These are phyloP conservation scores for Nezara viridula DNA, from an alignment of 2,888 invertebrate genomes.

Conservation along the genomic window DNA sequence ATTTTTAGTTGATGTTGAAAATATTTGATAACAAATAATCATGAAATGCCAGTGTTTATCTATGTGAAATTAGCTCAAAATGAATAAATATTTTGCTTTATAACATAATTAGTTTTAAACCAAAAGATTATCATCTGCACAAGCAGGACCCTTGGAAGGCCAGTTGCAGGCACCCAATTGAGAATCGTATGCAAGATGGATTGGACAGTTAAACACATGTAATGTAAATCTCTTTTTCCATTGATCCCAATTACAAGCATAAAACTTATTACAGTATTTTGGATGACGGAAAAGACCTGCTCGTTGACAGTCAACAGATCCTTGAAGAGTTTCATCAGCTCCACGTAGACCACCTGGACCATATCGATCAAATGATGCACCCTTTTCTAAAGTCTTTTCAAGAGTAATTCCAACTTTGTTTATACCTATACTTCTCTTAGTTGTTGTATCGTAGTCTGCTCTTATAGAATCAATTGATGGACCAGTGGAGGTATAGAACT, in stretches of 20 bases:
- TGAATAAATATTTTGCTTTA: neutral
- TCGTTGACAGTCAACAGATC: constrained; percentile 71
- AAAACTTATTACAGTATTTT: constrained; percentile 85
- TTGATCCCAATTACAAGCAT: constrained; percentile 85
- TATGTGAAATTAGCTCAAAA: constrained; percentile 24
- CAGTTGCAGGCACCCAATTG: constrained; percentile 85
- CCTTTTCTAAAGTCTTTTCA: constrained; percentile 49
- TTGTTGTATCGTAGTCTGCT: constrained; percentile 60
- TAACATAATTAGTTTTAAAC: constrained; percentile 69
- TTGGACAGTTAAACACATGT: constrained; percentile 83
- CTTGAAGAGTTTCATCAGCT: constrained; percentile 74
- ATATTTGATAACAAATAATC: neutral
- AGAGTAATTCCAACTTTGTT: constrained; percentile 40
- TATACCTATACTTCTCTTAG: constrained; percentile 48
- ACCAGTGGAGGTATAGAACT: constrained; percentile 64
- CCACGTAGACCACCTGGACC: constrained; percentile 76
- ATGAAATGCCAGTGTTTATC: constrained; percentile 56
- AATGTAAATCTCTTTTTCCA: constrained; percentile 82
- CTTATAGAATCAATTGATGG: constrained; percentile 58
- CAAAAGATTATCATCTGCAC: constrained; percentile 79
- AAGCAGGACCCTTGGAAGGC: constrained; percentile 85
- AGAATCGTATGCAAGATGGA: constrained; percentile 83
- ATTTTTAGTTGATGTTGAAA: neutral
- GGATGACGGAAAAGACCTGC: constrained; percentile 77
- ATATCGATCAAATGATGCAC: constrained; percentile 73